Evolutionary conservation across 2,113 vertebrate species (phyloP), one percentile per base, ranked within the genome.

Genomic region (Haliaeetus leucogaster): DNA sequence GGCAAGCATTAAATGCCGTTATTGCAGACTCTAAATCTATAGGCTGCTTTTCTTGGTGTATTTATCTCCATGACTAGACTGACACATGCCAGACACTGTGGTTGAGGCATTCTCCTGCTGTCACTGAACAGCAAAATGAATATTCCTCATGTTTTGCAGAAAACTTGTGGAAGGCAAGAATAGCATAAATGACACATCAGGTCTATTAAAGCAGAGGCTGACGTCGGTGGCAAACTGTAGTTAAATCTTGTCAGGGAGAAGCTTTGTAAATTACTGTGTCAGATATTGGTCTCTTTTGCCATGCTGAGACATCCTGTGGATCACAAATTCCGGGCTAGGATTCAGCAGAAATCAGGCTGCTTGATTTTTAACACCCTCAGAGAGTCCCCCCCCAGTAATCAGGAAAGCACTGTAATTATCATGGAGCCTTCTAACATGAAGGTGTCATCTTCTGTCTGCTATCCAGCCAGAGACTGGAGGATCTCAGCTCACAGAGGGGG

Each of bases 321-420:
- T 52, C 15, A 8, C 22, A 26, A 66, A 38, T 73, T 83, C 62
- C 16, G 25, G 59, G 32, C 27, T 83, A 55, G 26, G 43, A 91
- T 84, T 89, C 29, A 62, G 38, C 17, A 89, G 27, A 29, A 38
- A 53, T 56, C 0, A 1, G 30, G 58, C 40, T 80, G 20, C 15
- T 87, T 63, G 26, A 18, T 38, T 72, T 84, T 45, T 42, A 5
- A 23, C 18, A 16, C 11, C 22, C 23, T 40, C 53, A 61, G 58
- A 40, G 26, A 50, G 17, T 8, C 43, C 22, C 13, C 25, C 50
- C 17, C 4, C 10, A 18, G 26, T 8, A 67, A n/a, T 5, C 13
- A 59, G 16, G 47, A 79, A 55, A 68, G 12, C 13, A 21, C 13
- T 0, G 0, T 30, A 16, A 27, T n/a, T 16, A 4, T n/a, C 26